Conservation (phyloP, 2,113 vertebrate genomes). For the Sakesphorus luctuosus region DNA sequence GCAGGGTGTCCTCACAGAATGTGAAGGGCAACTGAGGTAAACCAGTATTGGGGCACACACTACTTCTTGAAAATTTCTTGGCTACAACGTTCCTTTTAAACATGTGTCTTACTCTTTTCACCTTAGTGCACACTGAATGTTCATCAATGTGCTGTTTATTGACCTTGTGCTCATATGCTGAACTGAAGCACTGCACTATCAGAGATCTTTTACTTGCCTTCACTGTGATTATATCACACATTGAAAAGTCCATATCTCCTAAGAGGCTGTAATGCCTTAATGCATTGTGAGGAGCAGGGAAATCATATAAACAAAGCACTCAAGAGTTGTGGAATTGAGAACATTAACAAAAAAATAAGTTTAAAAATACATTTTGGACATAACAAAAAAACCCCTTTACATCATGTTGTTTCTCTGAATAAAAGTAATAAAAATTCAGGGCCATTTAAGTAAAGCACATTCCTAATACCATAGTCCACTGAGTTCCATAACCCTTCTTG, state of each 20-base stretch:
- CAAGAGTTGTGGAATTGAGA: background rate
- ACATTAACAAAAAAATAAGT: background rate
- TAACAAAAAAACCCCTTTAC: background rate
- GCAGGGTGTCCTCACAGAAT: background rate
- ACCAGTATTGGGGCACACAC: background rate
- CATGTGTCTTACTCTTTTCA: background rate
- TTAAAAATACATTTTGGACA: background rate
- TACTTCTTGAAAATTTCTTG: background rate
- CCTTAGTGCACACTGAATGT: background rate
- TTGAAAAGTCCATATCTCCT: background rate
- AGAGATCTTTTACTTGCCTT: background rate
- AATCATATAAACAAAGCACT: background rate
- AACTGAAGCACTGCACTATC: background rate
- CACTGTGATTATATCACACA: background rate
- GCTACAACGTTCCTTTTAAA: background rate
- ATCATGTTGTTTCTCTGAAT: background rate
- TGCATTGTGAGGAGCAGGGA: background rate
- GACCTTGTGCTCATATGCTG: background rate
- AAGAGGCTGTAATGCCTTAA: background rate
- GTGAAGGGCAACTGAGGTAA: background rate
- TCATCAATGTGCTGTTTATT: background rate
- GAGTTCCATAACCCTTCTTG: background rate
- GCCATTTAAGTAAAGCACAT: background rate
- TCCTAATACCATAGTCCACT: constrained; percentile 40
- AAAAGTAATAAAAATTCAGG: constrained; percentile 17